Evolutionary conservation across 2,888 invertebrate genomes (phyloP).

Genomic region (Diarsia brunnea): DNA sequence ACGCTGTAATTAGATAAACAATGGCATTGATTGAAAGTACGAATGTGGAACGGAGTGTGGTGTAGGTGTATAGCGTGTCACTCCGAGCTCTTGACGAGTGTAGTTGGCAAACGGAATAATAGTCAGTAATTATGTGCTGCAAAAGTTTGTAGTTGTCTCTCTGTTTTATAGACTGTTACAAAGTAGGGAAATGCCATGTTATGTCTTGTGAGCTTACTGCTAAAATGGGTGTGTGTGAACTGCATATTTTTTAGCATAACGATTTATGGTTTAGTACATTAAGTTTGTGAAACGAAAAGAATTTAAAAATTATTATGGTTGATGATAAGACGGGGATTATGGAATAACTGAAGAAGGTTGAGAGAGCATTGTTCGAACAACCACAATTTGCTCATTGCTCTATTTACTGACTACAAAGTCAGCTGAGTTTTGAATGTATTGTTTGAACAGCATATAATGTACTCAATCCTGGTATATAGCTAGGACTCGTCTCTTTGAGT

Average conservation of each 20-base stretch:
- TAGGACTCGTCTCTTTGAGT: background rate
- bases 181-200: slow-evolving; percentile 53
- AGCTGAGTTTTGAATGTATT: background rate
- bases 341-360: background rate
- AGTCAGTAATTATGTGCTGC: slow-evolving; percentile 60
- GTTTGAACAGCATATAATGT: background rate
- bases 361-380: no score
- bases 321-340: slow-evolving; percentile 4
- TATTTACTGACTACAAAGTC: background rate
- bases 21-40: slow-evolving; percentile 80
- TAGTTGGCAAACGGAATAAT: slow-evolving; percentile 63
- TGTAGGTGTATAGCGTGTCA: slow-evolving; percentile 71
- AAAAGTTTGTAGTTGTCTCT: slow-evolving; percentile 54
- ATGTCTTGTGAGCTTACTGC: slow-evolving; percentile 41
- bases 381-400: background rate
- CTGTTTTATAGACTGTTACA: slow-evolving; percentile 54
- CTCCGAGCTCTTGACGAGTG: slow-evolving; percentile 44
- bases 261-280: slow-evolving; percentile 18
- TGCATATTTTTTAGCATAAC: slow-evolving; percentile 46
- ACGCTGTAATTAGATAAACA: slow-evolving; percentile 83
- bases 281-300: slow-evolving; percentile 4
- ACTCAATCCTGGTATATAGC: background rate
- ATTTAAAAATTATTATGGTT: slow-evolving; percentile 4
- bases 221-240: slow-evolving; percentile 45
- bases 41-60: slow-evolving; percentile 76